Evolutionary conservation across 2,888 invertebrate species (phyloP).

Genomic region (Eubasilissa splendida): DNA sequence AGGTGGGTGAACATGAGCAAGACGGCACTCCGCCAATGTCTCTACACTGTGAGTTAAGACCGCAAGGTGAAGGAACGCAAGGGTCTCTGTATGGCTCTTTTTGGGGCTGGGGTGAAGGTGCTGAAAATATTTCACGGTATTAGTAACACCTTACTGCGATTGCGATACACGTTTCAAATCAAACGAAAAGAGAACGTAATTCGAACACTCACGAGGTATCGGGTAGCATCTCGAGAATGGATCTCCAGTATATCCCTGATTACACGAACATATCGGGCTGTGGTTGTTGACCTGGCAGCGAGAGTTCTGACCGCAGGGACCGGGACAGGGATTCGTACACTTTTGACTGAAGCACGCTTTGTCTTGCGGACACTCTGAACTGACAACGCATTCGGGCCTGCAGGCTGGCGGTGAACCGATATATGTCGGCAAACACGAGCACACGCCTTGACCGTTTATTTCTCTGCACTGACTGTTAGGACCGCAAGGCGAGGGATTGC

Average conservation of each 20-base stretch:
- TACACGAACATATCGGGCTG: slow-evolving; percentile 85
- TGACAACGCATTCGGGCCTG: slow-evolving; percentile 84
- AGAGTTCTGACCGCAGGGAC: slow-evolving; percentile 79
- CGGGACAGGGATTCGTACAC: slow-evolving; percentile 84
- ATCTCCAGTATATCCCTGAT: slow-evolving; percentile 75
- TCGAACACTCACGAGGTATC: slow-evolving; percentile 67
- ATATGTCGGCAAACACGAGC: slow-evolving; percentile 82
- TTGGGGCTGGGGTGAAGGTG: slow-evolving; percentile 63
- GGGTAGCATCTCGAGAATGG: slow-evolving; percentile 78
- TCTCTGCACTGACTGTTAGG: slow-evolving; percentile 83
- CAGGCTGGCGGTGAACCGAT: slow-evolving; percentile 84
- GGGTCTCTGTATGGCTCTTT: slow-evolving; percentile 71
- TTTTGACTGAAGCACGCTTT: slow-evolving; percentile 84
- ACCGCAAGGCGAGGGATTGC: slow-evolving; percentile 82
- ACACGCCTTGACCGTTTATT: slow-evolving; percentile 80
- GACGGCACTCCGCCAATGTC: slow-evolving; percentile 70
- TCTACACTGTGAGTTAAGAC: slow-evolving; percentile 67
- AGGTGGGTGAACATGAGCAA: too few relatives aligned
- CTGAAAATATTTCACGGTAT: slow-evolving; percentile 62
- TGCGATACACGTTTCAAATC: neutral
- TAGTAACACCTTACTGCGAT: neutral
- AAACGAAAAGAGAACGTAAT: slow-evolving; percentile 56
- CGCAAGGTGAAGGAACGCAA: slow-evolving; percentile 80
- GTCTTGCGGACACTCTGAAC: slow-evolving; percentile 81
- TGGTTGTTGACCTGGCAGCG: slow-evolving; percentile 84